Percentiles rank a stretch among this genome's conserved stretches.
These are phyloP conservation scores for Leptinotarsa undecemlineata DNA, from an alignment of 1,140 invertebrate species.

Conservation along the genomic window DNA sequence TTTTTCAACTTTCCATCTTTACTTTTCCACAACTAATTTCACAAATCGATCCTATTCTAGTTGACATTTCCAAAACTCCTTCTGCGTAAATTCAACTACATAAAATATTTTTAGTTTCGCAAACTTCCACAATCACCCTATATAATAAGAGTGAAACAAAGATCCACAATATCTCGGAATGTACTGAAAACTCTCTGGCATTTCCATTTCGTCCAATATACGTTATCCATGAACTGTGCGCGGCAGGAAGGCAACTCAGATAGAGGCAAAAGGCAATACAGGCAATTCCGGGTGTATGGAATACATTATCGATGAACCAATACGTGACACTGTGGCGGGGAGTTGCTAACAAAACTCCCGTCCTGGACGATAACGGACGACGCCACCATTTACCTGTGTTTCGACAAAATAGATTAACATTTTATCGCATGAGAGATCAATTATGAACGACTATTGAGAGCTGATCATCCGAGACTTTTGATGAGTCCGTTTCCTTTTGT, in stretches of 20 bases:
- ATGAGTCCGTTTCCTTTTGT: too few relatives aligned
- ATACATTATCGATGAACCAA: conserved; percentile 43
- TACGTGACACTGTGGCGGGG: conserved; percentile 30
- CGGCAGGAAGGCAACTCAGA: background rate
- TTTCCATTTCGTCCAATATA: conserved; percentile 16
- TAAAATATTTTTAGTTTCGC: too few relatives aligned
- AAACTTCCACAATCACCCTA: background rate
- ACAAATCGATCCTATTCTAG: too few relatives aligned
- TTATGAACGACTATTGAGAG: conserved; percentile 5
- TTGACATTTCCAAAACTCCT: too few relatives aligned
- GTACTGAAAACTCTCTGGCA: background rate
- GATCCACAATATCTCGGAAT: background rate
- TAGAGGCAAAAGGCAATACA: conserved; percentile 15
- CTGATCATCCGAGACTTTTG: background rate
- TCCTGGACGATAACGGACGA: conserved; percentile 14
- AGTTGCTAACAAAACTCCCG: conserved; percentile 26
- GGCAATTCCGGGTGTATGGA: conserved; percentile 31
- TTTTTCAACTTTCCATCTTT: too few relatives aligned
- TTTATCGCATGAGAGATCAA: conserved; percentile 21
- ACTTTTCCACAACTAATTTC: too few relatives aligned
- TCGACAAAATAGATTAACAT: conserved; percentile 39
- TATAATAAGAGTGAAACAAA: background rate
- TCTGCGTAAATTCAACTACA: too few relatives aligned
- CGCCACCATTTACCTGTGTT: conserved; percentile 31
- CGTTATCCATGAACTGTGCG: background rate